Evolutionary conservation across 2,888 invertebrate species (phyloP), one percentile per base, ranked within the genome.

Genomic region (Cryptops parisi): DNA sequence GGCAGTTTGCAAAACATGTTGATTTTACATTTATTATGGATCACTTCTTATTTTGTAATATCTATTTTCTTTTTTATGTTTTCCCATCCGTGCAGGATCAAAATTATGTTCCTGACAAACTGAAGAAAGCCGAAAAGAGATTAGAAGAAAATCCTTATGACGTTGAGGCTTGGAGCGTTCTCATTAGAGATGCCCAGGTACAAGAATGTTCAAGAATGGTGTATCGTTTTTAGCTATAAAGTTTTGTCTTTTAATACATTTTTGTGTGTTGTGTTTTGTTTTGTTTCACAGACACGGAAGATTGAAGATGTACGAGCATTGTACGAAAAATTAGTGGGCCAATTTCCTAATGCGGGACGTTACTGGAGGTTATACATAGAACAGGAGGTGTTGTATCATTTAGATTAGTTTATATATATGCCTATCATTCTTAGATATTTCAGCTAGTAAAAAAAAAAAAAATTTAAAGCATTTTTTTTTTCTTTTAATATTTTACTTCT

Each of bases 341-440:
- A 90, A 4, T 98, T 97, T 67, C 94, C 97, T 0, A 93, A 91
- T 33, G 88, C 94, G 3, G 98, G 97, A 2, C 79, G 94, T 54
- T 98, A 88, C 68, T 99, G 98, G 98, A 93, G 94, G 73, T 88
- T 96, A 62, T 99, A 93, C 72, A 94, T 96, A 62, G 94, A 96
- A 67, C 91, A 93, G 73, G 94, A 96, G 82, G 87, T 88, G 58
- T 58, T 58, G 59, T 59, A 59, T 57, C 49, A 52, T 50, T 50
- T 50, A 39, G 50, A n/a, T 50, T 21, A n/a, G n/a, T n/a, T n/a
- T n/a, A n/a, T n/a, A n/a, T n/a, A n/a, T n/a, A n/a, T n/a, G n/a
- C n/a, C n/a, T n/a, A n/a, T n/a, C n/a, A n/a, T n/a, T n/a, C n/a
- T n/a, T n/a, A n/a, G n/a, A n/a, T n/a, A n/a, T n/a, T n/a, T n/a